Conservation (phyloP, 2,888 invertebrate species). For the Erpobdella octoculata region DNA sequence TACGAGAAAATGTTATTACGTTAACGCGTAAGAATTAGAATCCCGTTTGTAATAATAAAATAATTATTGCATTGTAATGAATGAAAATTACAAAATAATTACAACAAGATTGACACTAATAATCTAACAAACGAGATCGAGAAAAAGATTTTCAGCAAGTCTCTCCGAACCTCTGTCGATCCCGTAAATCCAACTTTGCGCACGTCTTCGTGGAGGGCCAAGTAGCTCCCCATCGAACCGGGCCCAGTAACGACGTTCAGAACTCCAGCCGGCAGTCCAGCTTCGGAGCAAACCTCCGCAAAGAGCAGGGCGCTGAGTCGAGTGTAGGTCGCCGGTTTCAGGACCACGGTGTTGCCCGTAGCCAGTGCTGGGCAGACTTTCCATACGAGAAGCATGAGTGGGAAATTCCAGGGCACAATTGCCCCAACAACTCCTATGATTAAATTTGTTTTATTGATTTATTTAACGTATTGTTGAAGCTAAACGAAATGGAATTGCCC, state of each 20-base stretch:
- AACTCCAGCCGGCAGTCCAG: constrained; percentile 55
- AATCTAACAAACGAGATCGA: not conserved
- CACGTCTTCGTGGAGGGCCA: constrained; percentile 49
- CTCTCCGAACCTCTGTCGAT: constrained; percentile 46
- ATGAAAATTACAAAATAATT: constrained; percentile 12
- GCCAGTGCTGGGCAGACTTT: constrained; percentile 56
- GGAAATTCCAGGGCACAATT: constrained; percentile 54
- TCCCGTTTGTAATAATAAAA: not conserved
- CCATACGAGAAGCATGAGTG: constrained; percentile 54
- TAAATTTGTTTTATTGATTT: not conserved
- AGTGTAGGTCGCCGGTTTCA: constrained; percentile 54
- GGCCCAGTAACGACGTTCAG: constrained; percentile 53
- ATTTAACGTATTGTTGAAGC: not conserved
- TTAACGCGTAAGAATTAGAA: not conserved
- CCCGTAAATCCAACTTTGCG: constrained; percentile 53
- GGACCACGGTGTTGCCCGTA: constrained; percentile 55
- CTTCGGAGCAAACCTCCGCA: constrained; percentile 54
- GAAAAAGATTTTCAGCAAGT: not conserved
- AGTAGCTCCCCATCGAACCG: constrained; percentile 46
- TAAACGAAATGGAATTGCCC: too few species aligned
- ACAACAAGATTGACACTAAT: not conserved
- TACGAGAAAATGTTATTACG: too few species aligned
- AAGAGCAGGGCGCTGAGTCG: constrained; percentile 53
- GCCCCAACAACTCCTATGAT: constrained; percentile 53
- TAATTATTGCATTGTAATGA: not conserved